phyloP scores from a whole-genome alignment of 2,113 vertebrate species.

The Eolophus roseicapilla region DNA sequence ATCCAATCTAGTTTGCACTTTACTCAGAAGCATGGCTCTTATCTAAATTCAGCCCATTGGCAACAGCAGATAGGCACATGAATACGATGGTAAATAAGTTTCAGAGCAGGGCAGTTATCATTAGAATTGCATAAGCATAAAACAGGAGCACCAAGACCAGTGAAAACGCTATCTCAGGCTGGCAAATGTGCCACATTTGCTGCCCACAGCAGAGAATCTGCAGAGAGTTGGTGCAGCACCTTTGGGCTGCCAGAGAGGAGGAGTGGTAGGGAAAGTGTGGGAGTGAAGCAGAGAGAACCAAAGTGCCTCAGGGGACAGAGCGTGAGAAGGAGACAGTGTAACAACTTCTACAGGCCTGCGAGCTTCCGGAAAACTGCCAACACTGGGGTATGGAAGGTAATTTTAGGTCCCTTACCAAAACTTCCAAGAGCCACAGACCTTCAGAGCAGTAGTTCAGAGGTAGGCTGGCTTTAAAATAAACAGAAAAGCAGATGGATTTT shows the following conservation, averaged over 20 bases:
- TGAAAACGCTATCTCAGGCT: neutral
- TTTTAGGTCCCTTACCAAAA: neutral
- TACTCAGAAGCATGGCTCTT: neutral
- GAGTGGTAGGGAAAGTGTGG: neutral
- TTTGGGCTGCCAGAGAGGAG: conserved; percentile 10
- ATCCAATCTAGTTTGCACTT: neutral
- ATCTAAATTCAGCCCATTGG: neutral
- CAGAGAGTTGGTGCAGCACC: conserved; percentile 16
- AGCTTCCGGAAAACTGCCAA: neutral
- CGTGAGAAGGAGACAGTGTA: conserved; percentile 9
- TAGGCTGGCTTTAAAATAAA: neutral
- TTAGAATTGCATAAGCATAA: neutral
- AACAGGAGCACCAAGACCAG: neutral
- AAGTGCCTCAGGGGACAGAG: conserved; percentile 23
- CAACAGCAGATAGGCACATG: neutral
- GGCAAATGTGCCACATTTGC: neutral
- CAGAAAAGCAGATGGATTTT: neutral
- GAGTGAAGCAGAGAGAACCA: neutral
- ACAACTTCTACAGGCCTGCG: conserved; percentile 22
- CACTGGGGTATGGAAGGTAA: neutral
- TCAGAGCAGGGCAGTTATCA: neutral
- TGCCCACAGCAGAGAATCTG: conserved; percentile 31
- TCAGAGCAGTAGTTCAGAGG: neutral
- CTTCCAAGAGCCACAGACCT: neutral
- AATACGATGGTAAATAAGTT: neutral